phyloP scores from a whole-genome alignment of 2,888 invertebrate genomes.

The Pogonocherus hispidulus region DNA sequence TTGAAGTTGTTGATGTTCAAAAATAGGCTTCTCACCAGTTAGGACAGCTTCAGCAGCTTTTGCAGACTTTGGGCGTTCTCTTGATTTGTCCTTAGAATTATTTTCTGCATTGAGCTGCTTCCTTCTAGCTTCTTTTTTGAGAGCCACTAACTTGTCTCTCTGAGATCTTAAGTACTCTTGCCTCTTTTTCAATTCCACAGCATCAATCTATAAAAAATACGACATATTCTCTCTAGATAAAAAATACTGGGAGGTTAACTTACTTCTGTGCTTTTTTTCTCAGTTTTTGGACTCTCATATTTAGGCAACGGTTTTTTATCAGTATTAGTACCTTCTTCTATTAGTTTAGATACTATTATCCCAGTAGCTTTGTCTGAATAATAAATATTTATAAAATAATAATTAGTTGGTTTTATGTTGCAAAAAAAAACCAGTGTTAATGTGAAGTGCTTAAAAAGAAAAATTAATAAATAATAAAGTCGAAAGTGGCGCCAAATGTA shows the following conservation, averaged over 20 bases:
- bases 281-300: conserved; percentile 14
- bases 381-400: background rate
- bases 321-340: conserved; percentile 2
- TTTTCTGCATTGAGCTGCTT: conserved; percentile 79
- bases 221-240: background rate
- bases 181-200: conserved; percentile 80
- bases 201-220: conserved; percentile 65
- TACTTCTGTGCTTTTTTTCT: conserved; percentile 26
- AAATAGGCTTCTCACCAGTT: conserved; percentile 67
- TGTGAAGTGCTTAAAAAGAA: no score
- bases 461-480: no score
- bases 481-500: no score
- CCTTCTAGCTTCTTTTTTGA: conserved; percentile 90
- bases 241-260: background rate
- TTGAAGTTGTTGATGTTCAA: conserved; percentile 77
- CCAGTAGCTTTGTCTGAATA: background rate
- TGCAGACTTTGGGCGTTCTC: conserved; percentile 79
- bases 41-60: conserved; percentile 80
- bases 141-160: conserved; percentile 89
- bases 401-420: no score
- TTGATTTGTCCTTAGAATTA: conserved; percentile 62
- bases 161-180: conserved; percentile 91
- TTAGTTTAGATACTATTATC: background rate
- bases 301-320: background rate
- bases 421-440: no score